phyloP scores from a whole-genome alignment of 2,888 invertebrate genomes.

The Ophonus ardosiacus region DNA sequence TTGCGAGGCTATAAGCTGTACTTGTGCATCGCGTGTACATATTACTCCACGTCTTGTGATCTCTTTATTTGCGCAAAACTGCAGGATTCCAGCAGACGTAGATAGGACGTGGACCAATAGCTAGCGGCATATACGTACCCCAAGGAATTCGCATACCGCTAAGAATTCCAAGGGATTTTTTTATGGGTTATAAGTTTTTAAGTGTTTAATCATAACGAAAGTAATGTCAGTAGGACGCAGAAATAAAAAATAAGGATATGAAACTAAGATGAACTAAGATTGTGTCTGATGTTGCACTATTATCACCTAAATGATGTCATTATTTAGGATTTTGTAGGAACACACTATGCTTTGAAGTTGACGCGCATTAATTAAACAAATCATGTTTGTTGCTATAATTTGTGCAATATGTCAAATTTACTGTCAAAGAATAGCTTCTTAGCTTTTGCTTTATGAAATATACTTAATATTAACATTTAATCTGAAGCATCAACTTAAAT shows the following conservation, averaged over 20 bases:
- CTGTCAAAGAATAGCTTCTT: no score
- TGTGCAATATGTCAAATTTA: no score
- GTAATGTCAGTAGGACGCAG: background rate
- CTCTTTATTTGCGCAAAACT: constrained; percentile 46
- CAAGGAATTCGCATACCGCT: background rate
- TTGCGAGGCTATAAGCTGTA: constrained; percentile 22
- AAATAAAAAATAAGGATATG: background rate
- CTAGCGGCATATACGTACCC: background rate
- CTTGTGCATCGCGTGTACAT: constrained; percentile 40
- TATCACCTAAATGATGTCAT: no score
- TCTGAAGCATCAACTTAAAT: no score
- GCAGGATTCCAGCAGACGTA: background rate
- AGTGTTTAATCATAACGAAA: background rate
- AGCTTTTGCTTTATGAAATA: no score
- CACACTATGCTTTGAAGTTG: no score
- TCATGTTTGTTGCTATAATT: no score
- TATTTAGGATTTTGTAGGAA: no score
- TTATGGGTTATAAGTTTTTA: background rate
- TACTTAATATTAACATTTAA: no score
- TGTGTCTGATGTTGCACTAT: no score
- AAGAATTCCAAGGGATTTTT: background rate
- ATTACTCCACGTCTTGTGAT: constrained; percentile 28
- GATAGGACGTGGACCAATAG: background rate
- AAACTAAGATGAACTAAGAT: no score
- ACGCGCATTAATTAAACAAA: no score